phyloP scores from a whole-genome alignment of 2,888 invertebrate species.

The Proisotoma minuta region DNA sequence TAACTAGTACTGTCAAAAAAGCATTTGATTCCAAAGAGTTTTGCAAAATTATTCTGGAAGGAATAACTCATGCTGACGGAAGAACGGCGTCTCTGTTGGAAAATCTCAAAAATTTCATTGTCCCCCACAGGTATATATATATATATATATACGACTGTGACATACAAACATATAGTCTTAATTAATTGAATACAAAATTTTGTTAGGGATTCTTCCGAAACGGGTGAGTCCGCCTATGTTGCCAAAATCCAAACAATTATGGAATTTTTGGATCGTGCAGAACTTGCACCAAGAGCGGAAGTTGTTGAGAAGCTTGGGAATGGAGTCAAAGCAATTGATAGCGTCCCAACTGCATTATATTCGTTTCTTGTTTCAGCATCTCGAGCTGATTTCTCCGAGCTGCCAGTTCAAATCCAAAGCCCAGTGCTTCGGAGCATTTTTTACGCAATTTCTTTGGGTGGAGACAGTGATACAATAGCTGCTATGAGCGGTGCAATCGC shows the following conservation, averaged over 20 bases:
- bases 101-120: slow-evolving; percentile 24
- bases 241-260: slow-evolving; percentile 30
- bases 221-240: slow-evolving; percentile 18
- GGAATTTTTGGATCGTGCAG: slow-evolving; percentile 31
- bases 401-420: slow-evolving; percentile 54
- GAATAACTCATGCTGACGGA: slow-evolving; percentile 24
- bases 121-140: slow-evolving; percentile 8
- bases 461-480: slow-evolving; percentile 72
- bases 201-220: neutral
- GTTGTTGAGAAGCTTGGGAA: slow-evolving; percentile 59
- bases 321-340: slow-evolving; percentile 61
- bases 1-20: too few species aligned
- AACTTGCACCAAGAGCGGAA: slow-evolving; percentile 48
- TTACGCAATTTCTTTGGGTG: slow-evolving; percentile 66
- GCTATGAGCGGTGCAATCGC: slow-evolving; percentile 68
- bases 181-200: slow-evolving; percentile 2
- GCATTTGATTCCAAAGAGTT: slow-evolving; percentile 18
- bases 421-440: slow-evolving; percentile 62
- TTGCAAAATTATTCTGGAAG: slow-evolving; percentile 23
- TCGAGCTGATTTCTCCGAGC: slow-evolving; percentile 26
- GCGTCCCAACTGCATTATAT: slow-evolving; percentile 68
- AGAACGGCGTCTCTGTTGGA: slow-evolving; percentile 26
- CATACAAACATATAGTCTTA: too few species aligned
- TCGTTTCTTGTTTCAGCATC: slow-evolving; percentile 56
- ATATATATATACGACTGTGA: too few species aligned